Evolutionary conservation across 2,797 vertebrate genomes (phyloP), one percentile per base, ranked within the genome.

Genomic region (Chaenodraco wilsoni): DNA sequence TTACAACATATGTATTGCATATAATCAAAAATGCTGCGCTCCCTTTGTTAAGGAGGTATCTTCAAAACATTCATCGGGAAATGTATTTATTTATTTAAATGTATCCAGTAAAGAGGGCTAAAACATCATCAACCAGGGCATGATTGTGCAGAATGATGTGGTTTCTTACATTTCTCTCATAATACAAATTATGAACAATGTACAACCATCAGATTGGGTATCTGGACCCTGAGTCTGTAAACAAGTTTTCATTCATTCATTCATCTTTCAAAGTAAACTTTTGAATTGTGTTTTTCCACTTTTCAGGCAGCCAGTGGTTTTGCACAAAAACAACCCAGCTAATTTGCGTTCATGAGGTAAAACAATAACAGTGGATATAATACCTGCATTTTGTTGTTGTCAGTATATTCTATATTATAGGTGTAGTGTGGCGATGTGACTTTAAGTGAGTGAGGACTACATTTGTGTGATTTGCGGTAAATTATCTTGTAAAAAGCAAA

Each of bases 111-210:
- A 16, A 13, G 43, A 63, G 19, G 12, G 10, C 16, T 4, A 21
- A 33, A 65, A 49, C 17, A 72, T 49, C 15, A 52, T 75, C 41
- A 44, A 33, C 19, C 49, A 31, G 11, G 56, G 9, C 21, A 12
- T 27, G 9, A 19, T 17, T 52, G 19, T 45, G 40, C 68, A 45
- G 3, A 57, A 56, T 46, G 33, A 13, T 23, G 33, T 9, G 19
- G 13, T 63, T 63, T 63, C 17, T 51, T 72, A 50, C 0, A 14
- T 65, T 37, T 23, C 6, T 13, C 6, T 27, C 19, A 51, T 37
- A 58, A 33, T 27, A 43, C 40, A 66, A 50, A 65, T 31, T 27
- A 17, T 48, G 33, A 6, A 57, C 37, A 69, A 9, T 51, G 33
- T 31, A 57, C 33, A 27, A 44, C 37, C 57, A 60, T 23, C 23